Base-by-base conservation (phyloP, 2,797 vertebrate species). In the Micromesistius poutassou region DNA sequence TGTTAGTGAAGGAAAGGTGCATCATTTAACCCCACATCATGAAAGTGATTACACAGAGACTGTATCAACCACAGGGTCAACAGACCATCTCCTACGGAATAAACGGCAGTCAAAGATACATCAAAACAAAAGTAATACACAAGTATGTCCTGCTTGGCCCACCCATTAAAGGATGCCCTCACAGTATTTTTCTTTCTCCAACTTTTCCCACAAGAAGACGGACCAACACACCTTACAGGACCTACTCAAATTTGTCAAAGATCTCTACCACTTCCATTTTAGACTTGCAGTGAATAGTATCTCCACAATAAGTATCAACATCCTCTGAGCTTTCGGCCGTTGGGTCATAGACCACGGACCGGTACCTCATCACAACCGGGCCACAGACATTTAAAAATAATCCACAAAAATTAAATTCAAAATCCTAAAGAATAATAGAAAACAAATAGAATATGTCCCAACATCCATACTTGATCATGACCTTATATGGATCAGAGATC, bases 1-100 rank as follows among this genome's bases (percentile, higher is more conserved):
- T 99, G 93, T 83, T 91, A 90, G 80, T 83, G 82, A 83, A 78
- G 78, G 6, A 89, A 88, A 76, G 84, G n/a, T 10, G 22, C 76
- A 84, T 19, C 74, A 72, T 79, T 33, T 90, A 72, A 89, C 78
- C 16, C 28, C 7, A 2, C 30, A 71, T 62, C 36, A 55, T 40
- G 74, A 82, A 4, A 77, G 72, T 14, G 1, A n/a, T 9, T 25
- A 28, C 5, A 36, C 6, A 19, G 70, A 71, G 30, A 33, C 16
- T 71, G 0, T 70, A 4, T 42, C 13, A 19, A 62, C 70, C 4
- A 77, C 2, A 30, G 76, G 82, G 81, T 82, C 83, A 80, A 75
- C 8, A 77, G 85, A 86, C 82, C 78, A 78, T 31, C 5, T 25
- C 19, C 62, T 66, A 8, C n/a, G 25, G 62, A 66, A 66, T 8